Percentiles rank a stretch among this genome's conserved stretches.
Conservation (phyloP, 2,797 vertebrate genomes). For the Chaetodon trifasciatus region DNA sequence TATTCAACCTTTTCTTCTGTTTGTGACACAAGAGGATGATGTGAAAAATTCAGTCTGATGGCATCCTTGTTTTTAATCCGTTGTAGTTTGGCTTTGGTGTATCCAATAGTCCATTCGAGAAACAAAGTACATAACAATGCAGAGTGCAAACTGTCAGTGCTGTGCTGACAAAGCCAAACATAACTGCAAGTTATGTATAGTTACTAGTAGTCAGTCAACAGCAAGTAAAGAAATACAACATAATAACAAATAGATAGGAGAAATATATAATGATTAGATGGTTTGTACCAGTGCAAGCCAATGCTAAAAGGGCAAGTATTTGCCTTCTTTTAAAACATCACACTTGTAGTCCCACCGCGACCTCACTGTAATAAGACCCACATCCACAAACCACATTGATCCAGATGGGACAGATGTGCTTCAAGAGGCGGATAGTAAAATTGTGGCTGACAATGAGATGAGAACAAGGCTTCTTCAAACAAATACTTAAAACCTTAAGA, state of each 20-base stretch:
- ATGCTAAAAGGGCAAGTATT: not conserved
- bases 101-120: not conserved
- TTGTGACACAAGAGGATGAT: not conserved
- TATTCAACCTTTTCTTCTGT: slow-evolving; percentile 13
- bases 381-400: slow-evolving; percentile 80
- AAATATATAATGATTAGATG: not conserved
- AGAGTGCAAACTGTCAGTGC: not conserved
- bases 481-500: slow-evolving; percentile 34
- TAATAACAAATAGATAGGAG: no score
- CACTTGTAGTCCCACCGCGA: not conserved
- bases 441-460: slow-evolving; percentile 20
- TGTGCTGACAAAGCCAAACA: not conserved
- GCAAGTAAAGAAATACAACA: not conserved
- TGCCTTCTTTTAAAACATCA: not conserved
- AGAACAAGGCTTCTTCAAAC: slow-evolving; percentile 35
- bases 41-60: not conserved
- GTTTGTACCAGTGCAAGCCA: not conserved
- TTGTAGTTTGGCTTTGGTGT: not conserved
- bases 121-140: not conserved
- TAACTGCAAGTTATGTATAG: not conserved
- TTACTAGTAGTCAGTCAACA: not conserved
- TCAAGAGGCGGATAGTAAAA: slow-evolving; percentile 2
- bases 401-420: slow-evolving; percentile 81
- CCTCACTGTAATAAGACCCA: slow-evolving; percentile 47
- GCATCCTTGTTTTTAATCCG: slow-evolving; percentile 3